Conservation (phyloP, 2,113 vertebrate species). For the Argyrosomus japonicus region DNA sequence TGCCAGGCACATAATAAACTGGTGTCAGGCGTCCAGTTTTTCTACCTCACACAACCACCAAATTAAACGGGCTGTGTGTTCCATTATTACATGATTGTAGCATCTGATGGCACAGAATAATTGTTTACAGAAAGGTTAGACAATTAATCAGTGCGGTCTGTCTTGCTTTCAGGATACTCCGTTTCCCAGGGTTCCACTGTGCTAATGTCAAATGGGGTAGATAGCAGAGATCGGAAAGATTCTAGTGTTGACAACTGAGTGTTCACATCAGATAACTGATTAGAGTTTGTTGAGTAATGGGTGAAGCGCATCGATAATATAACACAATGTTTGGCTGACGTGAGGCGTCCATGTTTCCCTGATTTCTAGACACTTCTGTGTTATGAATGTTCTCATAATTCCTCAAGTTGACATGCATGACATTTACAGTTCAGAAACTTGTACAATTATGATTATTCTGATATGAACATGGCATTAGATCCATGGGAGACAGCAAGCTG, state of each 20-base stretch:
- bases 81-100: neutral
- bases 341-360: neutral
- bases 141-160: neutral
- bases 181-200: no score
- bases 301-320: neutral
- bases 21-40: neutral
- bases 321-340: neutral
- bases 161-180: no score
- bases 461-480: no score
- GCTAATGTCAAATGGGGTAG: no score
- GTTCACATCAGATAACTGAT: no score
- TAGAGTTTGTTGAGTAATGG: neutral
- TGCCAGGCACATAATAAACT: slow-evolving; percentile 16
- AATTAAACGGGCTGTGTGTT: neutral
- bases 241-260: neutral
- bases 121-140: neutral
- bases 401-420: no score
- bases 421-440: neutral
- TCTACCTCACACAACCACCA: no score
- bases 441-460: neutral
- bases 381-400: no score
- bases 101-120: neutral
- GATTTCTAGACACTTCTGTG: neutral
- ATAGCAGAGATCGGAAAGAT: neutral
- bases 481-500: no score